A percentile compares a stretch with the other conserved stretches of the same genome.
phyloP scores from a whole-genome alignment of 2,888 invertebrate genomes.

The Endotricha flammealis region DNA sequence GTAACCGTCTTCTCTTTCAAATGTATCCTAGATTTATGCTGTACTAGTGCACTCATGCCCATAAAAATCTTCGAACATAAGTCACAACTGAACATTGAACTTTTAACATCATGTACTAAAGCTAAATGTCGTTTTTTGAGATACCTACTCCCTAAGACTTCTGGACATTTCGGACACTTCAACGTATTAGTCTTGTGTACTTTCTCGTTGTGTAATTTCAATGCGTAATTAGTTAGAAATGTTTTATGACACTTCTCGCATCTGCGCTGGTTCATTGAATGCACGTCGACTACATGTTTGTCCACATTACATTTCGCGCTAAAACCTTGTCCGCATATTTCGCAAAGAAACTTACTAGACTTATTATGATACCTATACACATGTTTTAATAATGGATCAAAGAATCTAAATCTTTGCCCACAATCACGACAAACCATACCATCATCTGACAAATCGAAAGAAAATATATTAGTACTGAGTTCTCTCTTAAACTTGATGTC shows the following conservation, averaged over 20 bases:
- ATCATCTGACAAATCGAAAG: conserved; percentile 40
- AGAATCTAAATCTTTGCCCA: conserved; percentile 39
- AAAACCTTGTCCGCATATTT: conserved; percentile 56
- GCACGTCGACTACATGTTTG: conserved; percentile 44
- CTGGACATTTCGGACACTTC: conserved; percentile 54
- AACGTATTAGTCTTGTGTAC: conserved; percentile 16
- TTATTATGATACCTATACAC: conserved; percentile 41
- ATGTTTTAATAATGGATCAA: conserved; percentile 41
- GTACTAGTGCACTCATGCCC: conserved; percentile 38
- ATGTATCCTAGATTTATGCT: conserved; percentile 53
- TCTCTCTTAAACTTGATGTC: conserved; percentile 32
- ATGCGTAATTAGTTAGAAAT: conserved; percentile 30
- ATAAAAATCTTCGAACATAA: conserved; percentile 47
- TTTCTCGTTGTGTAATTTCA: conserved; percentile 26
- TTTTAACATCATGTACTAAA: conserved; percentile 49
- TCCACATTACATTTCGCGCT: conserved; percentile 40
- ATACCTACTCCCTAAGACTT: conserved; percentile 43
- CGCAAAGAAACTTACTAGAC: conserved; percentile 38
- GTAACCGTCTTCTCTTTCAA: conserved; percentile 46
- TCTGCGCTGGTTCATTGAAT: conserved; percentile 25
- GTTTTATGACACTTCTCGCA: conserved; percentile 34
- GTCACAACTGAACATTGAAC: conserved; percentile 49
- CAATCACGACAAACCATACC: conserved; percentile 43
- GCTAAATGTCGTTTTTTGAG: conserved; percentile 53
- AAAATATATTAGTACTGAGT: conserved; percentile 26